Base-by-base conservation (phyloP, 1,140 invertebrate genomes). In the Atopsyche davidsoni region DNA sequence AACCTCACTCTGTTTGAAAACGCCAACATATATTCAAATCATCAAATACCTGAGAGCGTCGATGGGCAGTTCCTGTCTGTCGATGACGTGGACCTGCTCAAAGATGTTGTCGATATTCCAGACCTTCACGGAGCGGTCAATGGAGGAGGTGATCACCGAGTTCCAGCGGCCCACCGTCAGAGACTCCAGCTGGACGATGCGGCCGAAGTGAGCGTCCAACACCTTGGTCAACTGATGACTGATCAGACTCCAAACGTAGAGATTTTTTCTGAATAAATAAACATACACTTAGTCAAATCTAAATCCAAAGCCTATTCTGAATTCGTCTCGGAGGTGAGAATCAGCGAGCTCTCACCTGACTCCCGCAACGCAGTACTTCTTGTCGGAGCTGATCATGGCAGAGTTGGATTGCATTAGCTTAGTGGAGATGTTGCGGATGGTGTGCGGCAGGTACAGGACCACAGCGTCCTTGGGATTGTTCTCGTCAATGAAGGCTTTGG, bases 51-150 rank as follows among this genome's bases (percentile, higher is more conserved):
- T 84, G 17, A 98, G 88, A 17, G 86, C 83, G 68, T 98, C 94
- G 46, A 98, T 92, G 60, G 94, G 92, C 39, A 97, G 72, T 65
- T 98, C 96, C 65, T 97, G 92, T 36, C 94, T 75, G 62, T 98
- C 91, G 54, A 99, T 94, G 13, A 91, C 87, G 66, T 97, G 89
- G 2, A 98, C 93, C 74, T 97, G 92, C 64, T 98, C 93, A 63
- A 96, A 94, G 60, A 98, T 97, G 64, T 98, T 98, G 64, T 98
- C 95, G 50, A 98, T 95, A 68, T 98, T 98, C 96, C 96, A 99
- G 0, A 98, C 93, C 77, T 99, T 97, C 1, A 98, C 94, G 1
- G 92, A 94, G 53, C 94, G 80, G 70, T 99, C 96, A 42, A 99
- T 96, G 0, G 94, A 98, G 0, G 95, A 96, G 0, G 95, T 96